Evolutionary conservation across 2,113 vertebrate species (phyloP), one percentile per base, ranked within the genome.

Genomic region (Corydoras maculifer): DNA sequence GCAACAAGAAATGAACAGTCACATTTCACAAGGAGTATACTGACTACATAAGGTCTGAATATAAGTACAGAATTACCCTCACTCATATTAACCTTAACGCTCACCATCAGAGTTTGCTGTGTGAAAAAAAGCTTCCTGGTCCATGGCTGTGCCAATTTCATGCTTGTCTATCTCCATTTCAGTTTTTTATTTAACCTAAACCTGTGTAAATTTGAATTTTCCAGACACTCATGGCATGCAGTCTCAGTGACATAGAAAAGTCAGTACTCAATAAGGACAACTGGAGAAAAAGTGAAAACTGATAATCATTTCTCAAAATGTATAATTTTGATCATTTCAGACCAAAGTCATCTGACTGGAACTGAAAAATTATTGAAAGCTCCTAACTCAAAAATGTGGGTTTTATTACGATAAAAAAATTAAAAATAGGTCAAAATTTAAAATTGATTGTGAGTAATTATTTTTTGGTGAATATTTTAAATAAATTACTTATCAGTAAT

Each of bases 1-100:
- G 88, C 69, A 85, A 89, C 68, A 81, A 9, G 84, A 87, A 51
- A 83, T 12, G 48, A 80, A 66, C 80, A 85, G 35, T 43, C 35
- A 43, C 35, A 43, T 43, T 43, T 43, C 7, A 43, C 35, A 43
- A 43, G 35, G 35, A 43, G 35, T 43, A 8, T 43, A 43, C 35
- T 5, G 35, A 43, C 35, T 43, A 43, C 35, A 43, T 43, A 43
- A 5, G 35, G 35, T 43, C 35, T 43, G 35, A 43, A 43, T 43
- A 43, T 8, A 43, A 43, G 35, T 43, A 43, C 35, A 43, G 7
- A 43, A 43, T 5, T 43, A 43, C 35, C 4, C 35, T 57, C 51
- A 43, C 35, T 57, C 51, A 53, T 53, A 53, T 53, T 53, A 53
- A 53, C 51, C 51, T 53, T 14, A 53, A 53, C 13, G 13, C 51